Evolutionary conservation across 2,888 invertebrate genomes (phyloP).

Genomic region (Leistus spinibarbis): DNA sequence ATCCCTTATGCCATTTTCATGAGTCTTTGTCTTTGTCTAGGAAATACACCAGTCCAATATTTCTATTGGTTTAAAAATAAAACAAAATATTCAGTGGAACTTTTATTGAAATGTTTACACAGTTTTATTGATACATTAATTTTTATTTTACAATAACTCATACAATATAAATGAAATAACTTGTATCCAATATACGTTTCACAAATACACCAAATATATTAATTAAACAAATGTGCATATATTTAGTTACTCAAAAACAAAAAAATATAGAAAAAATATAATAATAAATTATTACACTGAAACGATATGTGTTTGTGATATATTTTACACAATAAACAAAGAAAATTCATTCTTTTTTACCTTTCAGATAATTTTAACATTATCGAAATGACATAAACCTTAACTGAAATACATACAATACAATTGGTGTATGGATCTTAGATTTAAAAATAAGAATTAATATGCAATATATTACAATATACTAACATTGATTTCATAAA

Average conservation of each 20-base stretch:
- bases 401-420: not conserved
- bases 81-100: not conserved
- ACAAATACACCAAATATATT: constrained; percentile 35
- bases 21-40: no score
- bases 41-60: constrained; percentile 11
- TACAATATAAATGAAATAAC: constrained; percentile 33
- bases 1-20: no score
- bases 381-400: no score
- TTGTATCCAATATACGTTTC: constrained; percentile 28
- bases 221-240: constrained; percentile 22
- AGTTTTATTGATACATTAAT: constrained; percentile 24
- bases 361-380: not conserved
- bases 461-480: not conserved
- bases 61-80: not conserved
- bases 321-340: not conserved
- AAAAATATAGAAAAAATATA: not conserved
- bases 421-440: not conserved
- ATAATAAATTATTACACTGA: not conserved
- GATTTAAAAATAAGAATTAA: not conserved
- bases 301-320: constrained; percentile 33
- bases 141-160: constrained; percentile 35
- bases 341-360: not conserved
- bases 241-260: not conserved
- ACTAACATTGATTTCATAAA: not conserved
- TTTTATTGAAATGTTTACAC: constrained; percentile 2